Evolutionary conservation across 2,888 invertebrate genomes (phyloP), one percentile per base, ranked within the genome.

Genomic region (Physocephala rufipes): DNA sequence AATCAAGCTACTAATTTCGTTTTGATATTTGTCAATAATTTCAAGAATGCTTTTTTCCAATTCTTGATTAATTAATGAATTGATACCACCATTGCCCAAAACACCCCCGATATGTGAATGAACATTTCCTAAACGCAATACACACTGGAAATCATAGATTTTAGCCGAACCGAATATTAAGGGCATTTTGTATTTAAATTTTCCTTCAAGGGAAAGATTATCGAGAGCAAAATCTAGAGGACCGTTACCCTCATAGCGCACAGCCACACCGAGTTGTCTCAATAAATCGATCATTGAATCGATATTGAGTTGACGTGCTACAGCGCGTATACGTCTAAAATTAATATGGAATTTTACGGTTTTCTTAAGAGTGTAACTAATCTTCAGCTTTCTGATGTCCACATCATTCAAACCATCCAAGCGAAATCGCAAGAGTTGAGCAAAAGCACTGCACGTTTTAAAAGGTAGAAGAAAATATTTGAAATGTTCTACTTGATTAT

Each of bases 121-220:
- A 5, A 80, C 79, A 30, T 80, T 76, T 0, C 82, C 84, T 64
- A 85, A 68, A 0, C 70, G 67, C 1, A 85, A 76, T 5, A 73
- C 71, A 43, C 77, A 72, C 16, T 81, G 62, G 66, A 84, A 84
- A 1, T 84, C 83, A 67, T 79, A 84, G 67, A 84, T 83, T 76
- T 80, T 81, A 36, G 82, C 79, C 43, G 82, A 82, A 28, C 84
- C 84, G 28, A 79, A 81, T 9, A 84, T 64, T 55, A 80, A 71
- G 53, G 84, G 84, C 78, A 82, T 79, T 75, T 80, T 84, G 71
- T 84, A 85, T 67, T 83, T 83, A 76, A 85, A 83, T 49, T 79
- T 74, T 3, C 85, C 85, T 64, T 79, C 62, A 15, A 85, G 70
- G 2, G 76, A 78, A 0, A 85, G 78, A 74, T 84, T 76, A 19